Evolutionary conservation across 2,888 invertebrate species (phyloP).

Genomic region (Leucozona laternaria): DNA sequence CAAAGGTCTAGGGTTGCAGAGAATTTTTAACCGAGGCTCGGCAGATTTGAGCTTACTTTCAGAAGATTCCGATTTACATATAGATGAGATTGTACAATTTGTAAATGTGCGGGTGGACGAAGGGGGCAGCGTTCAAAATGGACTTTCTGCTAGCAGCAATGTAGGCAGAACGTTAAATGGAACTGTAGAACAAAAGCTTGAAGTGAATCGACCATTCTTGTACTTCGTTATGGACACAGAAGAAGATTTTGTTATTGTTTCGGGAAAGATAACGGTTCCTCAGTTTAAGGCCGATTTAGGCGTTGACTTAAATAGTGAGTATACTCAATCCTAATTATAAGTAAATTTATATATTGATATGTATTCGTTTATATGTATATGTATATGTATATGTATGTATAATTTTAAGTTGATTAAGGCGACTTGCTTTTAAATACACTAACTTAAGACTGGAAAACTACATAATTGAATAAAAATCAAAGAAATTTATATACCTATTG

Average conservation of each 20-base stretch:
- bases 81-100: constrained; percentile 88
- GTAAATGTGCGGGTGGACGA: constrained; percentile 87
- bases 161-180: constrained; percentile 74
- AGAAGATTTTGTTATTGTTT: constrained; percentile 86
- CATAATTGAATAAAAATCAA: not conserved
- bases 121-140: constrained; percentile 84
- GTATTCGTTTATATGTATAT: too few species aligned
- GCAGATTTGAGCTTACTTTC: constrained; percentile 87
- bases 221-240: constrained; percentile 87
- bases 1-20: constrained; percentile 85
- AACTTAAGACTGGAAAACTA: not conserved
- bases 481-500: not conserved
- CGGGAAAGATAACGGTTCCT: constrained; percentile 86
- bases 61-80: constrained; percentile 86
- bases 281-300: constrained; percentile 78
- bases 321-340: constrained; percentile 32
- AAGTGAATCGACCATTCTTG: constrained; percentile 86
- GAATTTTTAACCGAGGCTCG: constrained; percentile 85
- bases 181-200: constrained; percentile 82
- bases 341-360: too few species aligned
- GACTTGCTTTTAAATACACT: not conserved
- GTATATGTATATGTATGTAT: too few species aligned
- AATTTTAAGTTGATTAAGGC: not conserved
- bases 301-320: constrained; percentile 47
- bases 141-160: constrained; percentile 82